Percentiles rank a stretch among this genome's conserved stretches.
Conservation (phyloP, 2,888 invertebrate genomes). For the Microchrysa polita region DNA sequence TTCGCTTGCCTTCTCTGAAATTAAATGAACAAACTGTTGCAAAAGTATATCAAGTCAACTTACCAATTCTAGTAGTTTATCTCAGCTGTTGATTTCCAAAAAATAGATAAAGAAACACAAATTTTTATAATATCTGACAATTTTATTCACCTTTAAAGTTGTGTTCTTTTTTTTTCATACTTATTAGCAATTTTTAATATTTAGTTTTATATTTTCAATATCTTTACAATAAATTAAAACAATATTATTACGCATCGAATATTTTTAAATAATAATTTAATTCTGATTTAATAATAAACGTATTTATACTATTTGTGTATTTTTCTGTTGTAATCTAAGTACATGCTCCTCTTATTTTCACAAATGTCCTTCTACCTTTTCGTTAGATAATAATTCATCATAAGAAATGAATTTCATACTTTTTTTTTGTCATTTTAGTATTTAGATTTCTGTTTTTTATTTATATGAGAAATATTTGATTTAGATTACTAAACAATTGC, state of each 20-base stretch:
- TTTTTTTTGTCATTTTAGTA: no score
- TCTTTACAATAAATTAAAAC: conserved; percentile 41
- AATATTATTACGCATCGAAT: neutral
- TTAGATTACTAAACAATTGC: conserved; percentile 1
- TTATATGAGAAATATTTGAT: conserved; percentile 2
- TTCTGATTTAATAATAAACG: conserved; percentile 20
- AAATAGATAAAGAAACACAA: neutral
- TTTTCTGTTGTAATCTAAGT: neutral
- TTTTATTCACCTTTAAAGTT: conserved; percentile 25
- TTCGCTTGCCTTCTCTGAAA: no score
- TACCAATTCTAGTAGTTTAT: no score
- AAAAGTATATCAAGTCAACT: no score
- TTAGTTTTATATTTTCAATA: conserved; percentile 11
- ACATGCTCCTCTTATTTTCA: neutral
- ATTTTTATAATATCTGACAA: conserved; percentile 21
- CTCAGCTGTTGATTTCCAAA: no score
- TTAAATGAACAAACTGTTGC: no score
- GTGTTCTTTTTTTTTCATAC: neutral
- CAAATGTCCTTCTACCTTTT: conserved; percentile 7
- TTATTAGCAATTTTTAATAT: conserved; percentile 28
- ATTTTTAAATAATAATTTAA: conserved; percentile 39
- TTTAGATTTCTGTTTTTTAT: conserved; percentile 3
- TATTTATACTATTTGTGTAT: conserved; percentile 2
- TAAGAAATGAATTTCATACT: no score
- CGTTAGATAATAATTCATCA: neutral